Conservation (phyloP, 2,797 vertebrate species). For the Molossus molossus region DNA sequence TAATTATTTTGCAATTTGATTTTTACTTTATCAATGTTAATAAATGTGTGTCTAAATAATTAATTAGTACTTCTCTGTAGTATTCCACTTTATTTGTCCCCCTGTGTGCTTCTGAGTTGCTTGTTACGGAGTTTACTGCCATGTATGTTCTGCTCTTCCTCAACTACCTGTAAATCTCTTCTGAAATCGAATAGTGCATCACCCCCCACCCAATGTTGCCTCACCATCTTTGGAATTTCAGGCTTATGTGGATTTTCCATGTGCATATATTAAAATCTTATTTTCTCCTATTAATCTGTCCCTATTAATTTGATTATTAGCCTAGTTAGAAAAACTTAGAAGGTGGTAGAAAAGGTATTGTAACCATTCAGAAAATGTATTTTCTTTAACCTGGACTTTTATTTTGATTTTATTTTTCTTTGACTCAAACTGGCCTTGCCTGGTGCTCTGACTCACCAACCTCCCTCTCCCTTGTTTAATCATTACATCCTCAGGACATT, state of each 20-base stretch:
- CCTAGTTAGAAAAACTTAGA: neutral
- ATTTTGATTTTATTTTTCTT: neutral
- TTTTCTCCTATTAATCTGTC: neutral
- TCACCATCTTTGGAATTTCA: neutral
- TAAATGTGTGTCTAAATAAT: neutral
- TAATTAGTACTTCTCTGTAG: neutral
- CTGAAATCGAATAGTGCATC: neutral
- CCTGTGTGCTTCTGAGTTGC: neutral
- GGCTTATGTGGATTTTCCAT: neutral
- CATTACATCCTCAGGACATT: neutral
- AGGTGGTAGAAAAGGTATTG: neutral
- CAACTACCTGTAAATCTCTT: neutral
- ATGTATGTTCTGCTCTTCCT: neutral
- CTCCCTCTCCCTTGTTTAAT: neutral
- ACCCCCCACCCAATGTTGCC: neutral
- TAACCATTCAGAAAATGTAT: neutral
- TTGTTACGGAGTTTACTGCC: neutral
- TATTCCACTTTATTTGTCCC: neutral
- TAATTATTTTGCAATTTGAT: neutral
- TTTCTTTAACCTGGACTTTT: neutral
- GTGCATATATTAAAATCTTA: neutral
- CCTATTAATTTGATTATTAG: neutral
- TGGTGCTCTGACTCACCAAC: neutral
- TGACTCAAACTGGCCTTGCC: neutral
- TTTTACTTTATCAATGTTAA: conserved; percentile 1